Conservation (phyloP, 1,140 invertebrate species). For the Drosophila nebulosa region DNA sequence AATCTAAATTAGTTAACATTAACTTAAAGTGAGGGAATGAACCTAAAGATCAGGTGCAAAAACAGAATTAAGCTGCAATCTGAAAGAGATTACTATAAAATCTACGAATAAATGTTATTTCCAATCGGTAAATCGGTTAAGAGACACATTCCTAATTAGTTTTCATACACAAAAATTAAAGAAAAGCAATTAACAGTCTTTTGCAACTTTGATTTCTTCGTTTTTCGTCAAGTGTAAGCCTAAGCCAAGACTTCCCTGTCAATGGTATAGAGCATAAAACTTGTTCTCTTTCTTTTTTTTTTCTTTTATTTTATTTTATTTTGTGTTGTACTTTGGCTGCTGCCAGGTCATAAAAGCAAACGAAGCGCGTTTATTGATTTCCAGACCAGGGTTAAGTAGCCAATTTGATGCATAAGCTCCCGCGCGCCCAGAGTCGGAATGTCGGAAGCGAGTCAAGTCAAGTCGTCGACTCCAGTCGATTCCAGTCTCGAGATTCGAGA, state of each 20-base stretch:
- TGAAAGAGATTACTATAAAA: too few species aligned
- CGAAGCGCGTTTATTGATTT: slow-evolving; percentile 63
- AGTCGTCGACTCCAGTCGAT: neutral
- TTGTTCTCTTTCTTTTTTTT: neutral
- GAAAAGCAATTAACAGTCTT: too few species aligned
- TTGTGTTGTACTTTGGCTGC: neutral
- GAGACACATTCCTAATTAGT: too few species aligned
- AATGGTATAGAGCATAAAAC: slow-evolving; percentile 34
- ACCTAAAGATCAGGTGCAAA: too few species aligned
- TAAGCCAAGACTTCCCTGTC: slow-evolving; percentile 4
- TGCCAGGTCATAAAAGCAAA: slow-evolving; percentile 47
- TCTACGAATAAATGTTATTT: too few species aligned
- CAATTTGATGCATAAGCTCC: slow-evolving; percentile 40
- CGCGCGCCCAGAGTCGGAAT: neutral
- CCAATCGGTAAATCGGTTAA: too few species aligned
- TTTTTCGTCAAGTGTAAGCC: neutral
- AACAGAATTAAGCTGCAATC: too few species aligned
- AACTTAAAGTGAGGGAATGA: too few species aligned
- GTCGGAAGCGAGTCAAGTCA: slow-evolving; percentile 4
- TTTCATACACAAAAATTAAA: too few species aligned
- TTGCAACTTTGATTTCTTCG: too few species aligned
- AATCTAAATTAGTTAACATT: too few species aligned
- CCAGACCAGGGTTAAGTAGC: slow-evolving; percentile 37
- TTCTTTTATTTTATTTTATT: neutral
- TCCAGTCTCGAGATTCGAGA: neutral